phyloP scores from a whole-genome alignment of 2,797 vertebrate genomes.

The Semaprochilodus insignis region DNA sequence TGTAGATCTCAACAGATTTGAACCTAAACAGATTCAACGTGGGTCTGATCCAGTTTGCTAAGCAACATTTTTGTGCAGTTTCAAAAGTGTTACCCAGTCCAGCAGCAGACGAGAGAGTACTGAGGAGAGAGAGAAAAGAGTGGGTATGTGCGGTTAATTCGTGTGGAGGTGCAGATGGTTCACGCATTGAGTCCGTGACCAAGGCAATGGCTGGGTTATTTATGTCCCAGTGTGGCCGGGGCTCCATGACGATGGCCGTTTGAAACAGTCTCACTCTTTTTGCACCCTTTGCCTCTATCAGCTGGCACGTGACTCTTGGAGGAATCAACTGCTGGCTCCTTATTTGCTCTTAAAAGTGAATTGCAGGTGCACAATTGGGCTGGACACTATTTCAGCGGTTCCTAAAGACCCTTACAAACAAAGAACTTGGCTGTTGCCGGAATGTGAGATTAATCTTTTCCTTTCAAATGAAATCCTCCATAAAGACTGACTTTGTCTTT shows the following conservation, averaged over 20 bases:
- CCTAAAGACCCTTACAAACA: constrained; percentile 25
- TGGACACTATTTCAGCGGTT: constrained; percentile 28
- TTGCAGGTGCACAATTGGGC: constrained; percentile 28
- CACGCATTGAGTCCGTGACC: constrained; percentile 56
- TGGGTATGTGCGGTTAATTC: constrained; percentile 47
- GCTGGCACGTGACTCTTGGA: constrained; percentile 39
- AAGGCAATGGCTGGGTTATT: constrained; percentile 54
- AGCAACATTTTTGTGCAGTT: neutral
- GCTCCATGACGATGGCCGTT: constrained; percentile 55
- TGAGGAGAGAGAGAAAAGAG: constrained; percentile 22
- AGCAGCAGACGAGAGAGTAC: neutral
- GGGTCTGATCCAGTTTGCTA: neutral
- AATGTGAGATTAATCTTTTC: neutral
- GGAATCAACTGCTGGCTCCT: constrained; percentile 14
- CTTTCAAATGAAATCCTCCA: neutral
- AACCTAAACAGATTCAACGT: neutral
- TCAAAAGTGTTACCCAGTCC: neutral
- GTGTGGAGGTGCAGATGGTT: constrained; percentile 56
- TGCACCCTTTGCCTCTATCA: constrained; percentile 41
- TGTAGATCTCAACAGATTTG: neutral
- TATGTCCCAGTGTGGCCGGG: constrained; percentile 48
- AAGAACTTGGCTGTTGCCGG: neutral
- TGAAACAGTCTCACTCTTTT: constrained; percentile 51
- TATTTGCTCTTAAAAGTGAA: constrained; percentile 24
- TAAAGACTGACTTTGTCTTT: constrained; percentile 1